Conservation (phyloP, 2,113 vertebrate genomes). For the Eleginops maclovinus region DNA sequence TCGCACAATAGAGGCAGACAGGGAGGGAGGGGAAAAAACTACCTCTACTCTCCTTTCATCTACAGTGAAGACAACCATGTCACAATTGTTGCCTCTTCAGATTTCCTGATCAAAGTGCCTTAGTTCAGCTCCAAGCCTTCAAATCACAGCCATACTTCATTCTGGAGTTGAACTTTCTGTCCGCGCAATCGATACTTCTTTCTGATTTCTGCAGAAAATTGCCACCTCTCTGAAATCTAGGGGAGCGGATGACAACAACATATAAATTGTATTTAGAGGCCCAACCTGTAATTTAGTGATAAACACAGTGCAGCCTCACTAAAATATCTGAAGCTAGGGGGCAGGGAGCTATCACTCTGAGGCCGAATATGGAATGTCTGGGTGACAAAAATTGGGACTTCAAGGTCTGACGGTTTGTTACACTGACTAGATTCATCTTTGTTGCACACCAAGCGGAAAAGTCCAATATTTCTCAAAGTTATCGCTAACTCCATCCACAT, state of each 20-base stretch:
- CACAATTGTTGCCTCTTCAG: constrained; percentile 69
- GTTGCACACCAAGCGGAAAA: background rate
- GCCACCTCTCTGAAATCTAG: constrained; percentile 58
- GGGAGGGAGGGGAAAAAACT: constrained; percentile 13
- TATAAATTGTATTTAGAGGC: constrained; percentile 61
- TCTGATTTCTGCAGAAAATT: constrained; percentile 66
- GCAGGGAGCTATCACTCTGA: constrained; percentile 32
- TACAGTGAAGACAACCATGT: constrained; percentile 70
- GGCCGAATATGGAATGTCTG: constrained; percentile 12
- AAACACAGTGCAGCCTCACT: constrained; percentile 48
- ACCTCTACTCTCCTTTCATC: constrained; percentile 72
- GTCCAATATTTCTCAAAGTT: background rate
- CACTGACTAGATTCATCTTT: constrained; percentile 25
- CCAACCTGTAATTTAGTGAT: constrained; percentile 54
- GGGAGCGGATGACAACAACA: constrained; percentile 53
- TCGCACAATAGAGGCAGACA: constrained; percentile 55
- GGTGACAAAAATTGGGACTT: constrained; percentile 37
- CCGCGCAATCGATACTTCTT: constrained; percentile 63
- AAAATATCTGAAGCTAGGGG: constrained; percentile 12
- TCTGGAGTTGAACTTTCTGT: constrained; percentile 56
- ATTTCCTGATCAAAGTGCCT: constrained; percentile 78
- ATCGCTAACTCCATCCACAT: background rate
- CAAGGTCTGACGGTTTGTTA: constrained; percentile 44
- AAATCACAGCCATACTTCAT: constrained; percentile 62
- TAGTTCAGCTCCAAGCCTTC: constrained; percentile 64